Conservation (phyloP, 1,140 invertebrate species). For the Pectinophora gossypiella region DNA sequence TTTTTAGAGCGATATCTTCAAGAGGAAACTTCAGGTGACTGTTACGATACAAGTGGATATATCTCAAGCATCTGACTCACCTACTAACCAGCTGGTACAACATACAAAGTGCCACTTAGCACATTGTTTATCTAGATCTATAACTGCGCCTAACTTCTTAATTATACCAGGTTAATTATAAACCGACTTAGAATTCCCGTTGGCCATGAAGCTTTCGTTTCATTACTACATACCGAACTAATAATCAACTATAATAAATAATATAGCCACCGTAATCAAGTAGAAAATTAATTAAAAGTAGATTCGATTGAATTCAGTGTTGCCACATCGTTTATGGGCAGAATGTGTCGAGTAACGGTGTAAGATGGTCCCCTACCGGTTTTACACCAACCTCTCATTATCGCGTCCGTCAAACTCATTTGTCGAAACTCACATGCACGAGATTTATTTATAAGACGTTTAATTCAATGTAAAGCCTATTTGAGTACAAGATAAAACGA, state of each 20-base stretch:
- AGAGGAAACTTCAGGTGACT: no score
- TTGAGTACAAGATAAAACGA: conserved; percentile 26
- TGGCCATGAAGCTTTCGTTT: background rate
- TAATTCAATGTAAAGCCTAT: background rate
- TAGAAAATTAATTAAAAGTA: conserved; percentile 67
- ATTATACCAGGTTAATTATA: no score
- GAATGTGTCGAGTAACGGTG: conserved; percentile 53
- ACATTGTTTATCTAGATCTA: no score
- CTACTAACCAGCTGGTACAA: no score
- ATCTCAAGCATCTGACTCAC: no score
- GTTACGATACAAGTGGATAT: no score
- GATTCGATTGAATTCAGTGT: conserved; percentile 58
- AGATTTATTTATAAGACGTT: background rate
- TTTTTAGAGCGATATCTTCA: no score
- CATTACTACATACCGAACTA: background rate
- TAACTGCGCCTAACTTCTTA: no score
- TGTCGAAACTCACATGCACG: conserved; percentile 34
- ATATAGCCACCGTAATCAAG: conserved; percentile 48
- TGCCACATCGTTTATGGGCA: conserved; percentile 46
- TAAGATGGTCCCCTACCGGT: conserved; percentile 62
- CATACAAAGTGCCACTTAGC: no score
- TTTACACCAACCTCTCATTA: conserved; percentile 61
- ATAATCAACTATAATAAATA: conserved; percentile 26
- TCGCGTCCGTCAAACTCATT: conserved; percentile 37
- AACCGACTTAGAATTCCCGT: background rate